Evolutionary conservation across 2,888 invertebrate species (phyloP).

Genomic region (Cantharis flavilabris): DNA sequence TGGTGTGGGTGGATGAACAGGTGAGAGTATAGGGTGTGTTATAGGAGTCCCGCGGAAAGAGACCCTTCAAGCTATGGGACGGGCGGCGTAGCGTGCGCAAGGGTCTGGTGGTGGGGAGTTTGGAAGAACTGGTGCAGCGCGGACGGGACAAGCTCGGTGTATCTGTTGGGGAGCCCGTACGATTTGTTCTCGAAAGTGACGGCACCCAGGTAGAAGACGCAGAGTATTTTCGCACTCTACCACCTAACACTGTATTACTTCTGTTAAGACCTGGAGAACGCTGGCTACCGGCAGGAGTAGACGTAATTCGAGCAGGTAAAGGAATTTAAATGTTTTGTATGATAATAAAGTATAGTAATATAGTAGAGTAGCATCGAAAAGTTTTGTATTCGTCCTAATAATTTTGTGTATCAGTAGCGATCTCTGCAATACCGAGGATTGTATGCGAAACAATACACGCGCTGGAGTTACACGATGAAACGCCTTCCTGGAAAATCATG

Average conservation of each 20-base stretch:
- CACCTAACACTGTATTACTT: constrained; percentile 88
- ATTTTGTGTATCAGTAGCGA: constrained; percentile 66
- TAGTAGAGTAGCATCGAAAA: not conserved
- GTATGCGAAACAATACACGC: constrained; percentile 97
- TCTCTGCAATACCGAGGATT: constrained; percentile 94
- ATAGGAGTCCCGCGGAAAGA: constrained; percentile 93
- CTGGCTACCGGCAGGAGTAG: constrained; percentile 93
- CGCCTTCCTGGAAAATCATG: constrained; percentile 98
- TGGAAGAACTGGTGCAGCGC: constrained; percentile 72
- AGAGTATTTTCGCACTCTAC: constrained; percentile 92
- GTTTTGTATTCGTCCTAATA: not conserved
- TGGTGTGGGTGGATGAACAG: constrained; percentile 28
- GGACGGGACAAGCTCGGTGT: constrained; percentile 91
- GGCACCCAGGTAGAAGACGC: constrained; percentile 97
- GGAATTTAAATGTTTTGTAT: not conserved
- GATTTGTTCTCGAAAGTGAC: constrained; percentile 92
- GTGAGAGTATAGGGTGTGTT: constrained; percentile 49
- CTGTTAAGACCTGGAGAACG: constrained; percentile 87
- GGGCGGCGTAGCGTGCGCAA: constrained; percentile 91
- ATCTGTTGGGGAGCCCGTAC: constrained; percentile 83
- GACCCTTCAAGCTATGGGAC: constrained; percentile 97
- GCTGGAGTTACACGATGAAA: constrained; percentile 93
- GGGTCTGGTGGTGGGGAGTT: constrained; percentile 89
- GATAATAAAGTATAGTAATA: no score
- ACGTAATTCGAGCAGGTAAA: constrained; percentile 91